phyloP scores from a whole-genome alignment of 2,888 invertebrate species.

The Papilio protenor region DNA sequence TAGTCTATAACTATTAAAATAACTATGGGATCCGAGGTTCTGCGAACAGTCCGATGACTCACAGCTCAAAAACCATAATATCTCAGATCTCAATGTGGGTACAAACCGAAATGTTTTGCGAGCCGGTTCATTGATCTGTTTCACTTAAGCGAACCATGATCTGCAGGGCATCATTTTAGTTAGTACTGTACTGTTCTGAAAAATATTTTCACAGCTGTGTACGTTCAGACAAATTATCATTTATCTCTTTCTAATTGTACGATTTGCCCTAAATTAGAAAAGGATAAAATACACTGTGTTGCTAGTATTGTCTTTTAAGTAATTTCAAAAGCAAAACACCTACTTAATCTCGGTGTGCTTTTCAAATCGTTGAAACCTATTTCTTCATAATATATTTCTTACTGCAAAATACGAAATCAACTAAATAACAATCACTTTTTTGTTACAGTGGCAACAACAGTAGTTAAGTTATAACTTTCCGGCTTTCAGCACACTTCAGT shows the following conservation, averaged over 20 bases:
- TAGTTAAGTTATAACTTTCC: constrained; percentile 33
- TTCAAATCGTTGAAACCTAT: background rate
- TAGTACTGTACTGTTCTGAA: background rate
- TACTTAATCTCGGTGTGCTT: background rate
- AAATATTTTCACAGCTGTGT: background rate
- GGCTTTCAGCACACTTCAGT: constrained; percentile 62
- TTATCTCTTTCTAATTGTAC: constrained; percentile 2
- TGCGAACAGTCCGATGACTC: too few species aligned
- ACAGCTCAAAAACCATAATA: too few species aligned
- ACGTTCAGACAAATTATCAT: background rate
- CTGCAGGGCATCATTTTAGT: too few species aligned
- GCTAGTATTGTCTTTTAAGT: background rate
- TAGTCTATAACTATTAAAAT: too few species aligned
- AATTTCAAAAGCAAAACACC: background rate
- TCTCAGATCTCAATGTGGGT: too few species aligned
- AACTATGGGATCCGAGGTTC: too few species aligned
- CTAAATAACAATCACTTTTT: background rate
- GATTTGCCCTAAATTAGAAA: background rate
- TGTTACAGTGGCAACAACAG: constrained; percentile 35
- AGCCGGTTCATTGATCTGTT: too few species aligned
- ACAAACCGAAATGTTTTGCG: too few species aligned
- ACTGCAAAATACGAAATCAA: background rate
- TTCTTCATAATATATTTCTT: background rate
- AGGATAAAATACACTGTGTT: constrained; percentile 5
- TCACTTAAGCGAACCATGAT: too few species aligned